Conservation (phyloP, 2,888 invertebrate species). For the Autographa pulchrina region DNA sequence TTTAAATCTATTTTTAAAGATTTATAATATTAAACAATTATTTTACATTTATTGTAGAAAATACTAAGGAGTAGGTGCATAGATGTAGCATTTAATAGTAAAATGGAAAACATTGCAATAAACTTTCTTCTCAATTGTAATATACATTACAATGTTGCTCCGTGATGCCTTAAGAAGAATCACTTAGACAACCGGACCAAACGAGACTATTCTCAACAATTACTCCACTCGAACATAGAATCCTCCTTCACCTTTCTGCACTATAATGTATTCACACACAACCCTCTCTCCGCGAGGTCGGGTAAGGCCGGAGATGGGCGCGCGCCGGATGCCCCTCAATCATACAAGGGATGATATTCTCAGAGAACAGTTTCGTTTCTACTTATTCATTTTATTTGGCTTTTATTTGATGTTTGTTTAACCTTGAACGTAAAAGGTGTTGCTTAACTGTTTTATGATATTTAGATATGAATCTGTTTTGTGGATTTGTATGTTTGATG, state of each 20-base stretch:
- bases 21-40: too few relatives aligned
- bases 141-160: too few relatives aligned
- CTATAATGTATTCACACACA: slow-evolving; percentile 24
- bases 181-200: too few relatives aligned
- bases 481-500: too few relatives aligned
- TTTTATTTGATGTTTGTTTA: slow-evolving; percentile 40
- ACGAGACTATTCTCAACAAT: slow-evolving; percentile 2
- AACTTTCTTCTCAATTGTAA: too few relatives aligned
- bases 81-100: too few relatives aligned
- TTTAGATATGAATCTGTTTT: too few relatives aligned
- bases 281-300: slow-evolving; percentile 38
- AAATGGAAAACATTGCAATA: too few relatives aligned
- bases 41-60: too few relatives aligned
- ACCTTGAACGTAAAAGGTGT: background rate
- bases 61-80: too few relatives aligned
- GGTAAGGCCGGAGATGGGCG: slow-evolving; percentile 50
- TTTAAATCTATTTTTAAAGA: too few relatives aligned
- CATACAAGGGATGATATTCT: slow-evolving; percentile 45
- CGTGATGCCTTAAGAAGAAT: too few relatives aligned
- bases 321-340: slow-evolving; percentile 47
- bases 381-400: slow-evolving; percentile 44
- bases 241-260: background rate
- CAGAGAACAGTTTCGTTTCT: slow-evolving; percentile 20
- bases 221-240: slow-evolving; percentile 13
- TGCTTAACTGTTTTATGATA: background rate